Evolutionary conservation across 2,113 vertebrate species (phyloP), one percentile per base, ranked within the genome.

Genomic region (Blennius ocellaris): DNA sequence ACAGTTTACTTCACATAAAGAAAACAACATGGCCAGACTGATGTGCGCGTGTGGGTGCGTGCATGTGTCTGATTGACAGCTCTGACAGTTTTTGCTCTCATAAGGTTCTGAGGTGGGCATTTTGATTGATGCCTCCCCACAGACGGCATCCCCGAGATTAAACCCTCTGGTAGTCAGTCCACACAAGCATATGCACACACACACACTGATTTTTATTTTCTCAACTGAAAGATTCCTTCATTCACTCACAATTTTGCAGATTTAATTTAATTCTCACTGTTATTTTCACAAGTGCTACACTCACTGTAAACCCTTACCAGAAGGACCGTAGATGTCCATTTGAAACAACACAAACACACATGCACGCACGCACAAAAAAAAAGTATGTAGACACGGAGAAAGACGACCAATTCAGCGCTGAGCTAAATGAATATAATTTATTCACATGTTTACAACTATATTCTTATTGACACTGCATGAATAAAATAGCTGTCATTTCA

Each of bases 351-450:
- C 3, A 12, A 30, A 41, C 43, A 54, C 52, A 54, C 36, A 45
- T 16, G 36, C 16, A 37, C 17, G 36, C 48, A n/a, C 54, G 14
- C 14, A 12, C 12, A 45, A 45, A 11, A 45, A 11, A 45, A 4
- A 43, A 43, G 41, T 10, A 43, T 10, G 41, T 43, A 10, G 2
- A 43, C 41, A 43, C 41, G 21, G 21, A 30, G 21, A 73, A 47
- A 73, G 38, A 69, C 59, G 44, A 56, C 65, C 68, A 86, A 75
- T 74, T 44, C 16, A 17, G 47, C 10, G 56, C 56, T 82, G 63
- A 80, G 85, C 61, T 86, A 90, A 92, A 91, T 89, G 84, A 80
- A 92, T 87, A 88, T 82, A 11, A 78, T 94, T 94, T 90, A 81
- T 89, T 92, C 81, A 73, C 69, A 73, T 90, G 65, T 75, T 87